Conservation (phyloP, 2,888 invertebrate genomes). For the Flexamia atlantica region DNA sequence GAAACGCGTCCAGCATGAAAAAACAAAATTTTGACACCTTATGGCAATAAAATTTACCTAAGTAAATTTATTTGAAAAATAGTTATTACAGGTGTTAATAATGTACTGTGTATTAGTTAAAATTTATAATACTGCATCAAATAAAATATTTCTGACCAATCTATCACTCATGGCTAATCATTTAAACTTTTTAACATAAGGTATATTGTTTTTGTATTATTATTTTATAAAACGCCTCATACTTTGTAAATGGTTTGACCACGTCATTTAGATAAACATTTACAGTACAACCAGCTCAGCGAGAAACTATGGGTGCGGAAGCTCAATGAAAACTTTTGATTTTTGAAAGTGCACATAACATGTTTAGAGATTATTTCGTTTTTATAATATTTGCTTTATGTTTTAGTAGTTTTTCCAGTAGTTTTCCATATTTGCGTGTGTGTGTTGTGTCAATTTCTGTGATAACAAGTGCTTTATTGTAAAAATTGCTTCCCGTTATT, state of each 20-base stretch:
- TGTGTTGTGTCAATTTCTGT: constrained; percentile 27
- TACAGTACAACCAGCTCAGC: not conserved
- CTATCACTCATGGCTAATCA: too few species aligned
- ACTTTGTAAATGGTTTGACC: not conserved
- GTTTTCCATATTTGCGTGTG: constrained; percentile 24
- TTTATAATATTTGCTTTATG: not conserved
- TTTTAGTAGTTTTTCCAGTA: constrained; percentile 14
- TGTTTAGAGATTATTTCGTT: not conserved
- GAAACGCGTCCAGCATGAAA: too few species aligned
- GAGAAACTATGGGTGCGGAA: constrained; percentile 18
- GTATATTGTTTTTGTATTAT: too few species aligned
- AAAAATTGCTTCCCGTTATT: constrained; percentile 26
- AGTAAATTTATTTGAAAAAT: too few species aligned
- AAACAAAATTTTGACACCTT: too few species aligned
- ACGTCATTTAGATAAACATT: not conserved
- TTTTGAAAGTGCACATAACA: not conserved
- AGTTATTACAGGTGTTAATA: too few species aligned
- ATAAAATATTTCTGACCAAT: too few species aligned
- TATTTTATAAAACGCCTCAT: not conserved
- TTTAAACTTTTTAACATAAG: too few species aligned
- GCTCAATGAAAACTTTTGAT: not conserved
- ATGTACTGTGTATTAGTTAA: too few species aligned
- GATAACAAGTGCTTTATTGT: constrained; percentile 55
- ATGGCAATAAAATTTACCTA: too few species aligned
- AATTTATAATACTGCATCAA: too few species aligned